Base-by-base conservation (phyloP, 2,888 invertebrate genomes). In the Thecophora atra region DNA sequence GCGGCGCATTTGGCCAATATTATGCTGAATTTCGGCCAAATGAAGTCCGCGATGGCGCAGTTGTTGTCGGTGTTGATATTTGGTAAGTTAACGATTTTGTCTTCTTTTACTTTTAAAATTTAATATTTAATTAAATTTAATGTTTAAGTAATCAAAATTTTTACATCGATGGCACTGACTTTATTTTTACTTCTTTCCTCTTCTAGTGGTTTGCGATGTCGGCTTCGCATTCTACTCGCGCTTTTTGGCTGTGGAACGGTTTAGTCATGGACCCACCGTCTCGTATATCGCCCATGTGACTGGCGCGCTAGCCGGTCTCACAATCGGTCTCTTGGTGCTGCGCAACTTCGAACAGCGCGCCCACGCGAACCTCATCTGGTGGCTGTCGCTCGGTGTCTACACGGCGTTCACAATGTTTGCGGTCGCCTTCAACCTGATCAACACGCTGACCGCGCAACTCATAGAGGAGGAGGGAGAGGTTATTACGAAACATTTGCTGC, bases 1-100 rank as follows among this genome's bases (percentile, higher is more conserved):
- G 97, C 98, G 2, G 98, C 98, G 52, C 98, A 99, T 87, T 89
- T 99, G 78, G 97, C 98, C 77, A 98, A 99, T 87, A 95, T 98
- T 60, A 89, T 98, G 80, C 89, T 98, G 77, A 98, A 98, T 88
- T 97, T 96, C 88, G 94, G 96, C 84, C 94, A 96, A 84, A 97
- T 98, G 97, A 94, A 96, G 82, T 94, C 96, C 85, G 97, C 97
- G 70, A 91, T 96, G 72, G 90, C 96, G 78, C 90, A 97, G 81
- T 89, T 98, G 76, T 91, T 96, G 81, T 96, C 96, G 76, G 95
- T 98, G 82, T 91, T 97, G 80, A 92, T 96, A 67, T 95, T 98
- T 84, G 96, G 95, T 95, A 87, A 90, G 84, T 82, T 28, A 3
- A 13, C 58, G 26, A 19, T 42, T 13, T 56, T 6, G 1, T 56